Evolutionary conservation across 2,797 vertebrate genomes (phyloP), one percentile per base, ranked within the genome.

Genomic region (Enteromius unitaeniatus): DNA sequence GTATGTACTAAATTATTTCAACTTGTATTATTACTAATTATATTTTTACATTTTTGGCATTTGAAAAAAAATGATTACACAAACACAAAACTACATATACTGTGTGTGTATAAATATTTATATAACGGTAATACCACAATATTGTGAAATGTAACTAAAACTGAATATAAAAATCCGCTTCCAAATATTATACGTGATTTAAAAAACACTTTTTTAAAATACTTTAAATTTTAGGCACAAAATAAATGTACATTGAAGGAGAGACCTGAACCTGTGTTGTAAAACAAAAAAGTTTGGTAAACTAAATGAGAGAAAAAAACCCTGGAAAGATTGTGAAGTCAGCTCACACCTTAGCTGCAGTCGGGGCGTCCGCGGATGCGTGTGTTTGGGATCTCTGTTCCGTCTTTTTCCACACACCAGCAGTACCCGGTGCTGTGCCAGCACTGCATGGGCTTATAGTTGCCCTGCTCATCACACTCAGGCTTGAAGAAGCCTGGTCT

Each of bases 381-480:
- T 84, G 96, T 96, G 86, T 91, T 93, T 40, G 92, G 84, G 34
- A 99, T 92, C 92, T 76, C 28, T 0, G 85, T 90, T 89, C 98
- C 98, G 0, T 92, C 90, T 88, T 90, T 90, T 88, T 97, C 96
- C 93, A 94, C 95, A 60, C 98, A 99, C 97, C 97, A 99, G 95
- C 98, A 99, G 92, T 79, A 97, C 78, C 96, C 96, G 0, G 93
- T 97, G 91, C 95, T 86, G 79, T 86, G 82, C 90, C 93, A 93
- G 95, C 98, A 99, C 93, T 99, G 98, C 88, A 93, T 92, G 85
- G 96, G 93, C 88, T 79, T 47, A 93, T 95, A 99, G 91, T 92
- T 91, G 3, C 98, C 98, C 7, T 95, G 88, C 89, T 94, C 90
- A 26, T 99, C 97, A 1, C 97, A 99, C 90, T 93, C 88, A 0